Evolutionary conservation across 2,113 vertebrate species (phyloP).

Genomic region (Varanus komodoensis): DNA sequence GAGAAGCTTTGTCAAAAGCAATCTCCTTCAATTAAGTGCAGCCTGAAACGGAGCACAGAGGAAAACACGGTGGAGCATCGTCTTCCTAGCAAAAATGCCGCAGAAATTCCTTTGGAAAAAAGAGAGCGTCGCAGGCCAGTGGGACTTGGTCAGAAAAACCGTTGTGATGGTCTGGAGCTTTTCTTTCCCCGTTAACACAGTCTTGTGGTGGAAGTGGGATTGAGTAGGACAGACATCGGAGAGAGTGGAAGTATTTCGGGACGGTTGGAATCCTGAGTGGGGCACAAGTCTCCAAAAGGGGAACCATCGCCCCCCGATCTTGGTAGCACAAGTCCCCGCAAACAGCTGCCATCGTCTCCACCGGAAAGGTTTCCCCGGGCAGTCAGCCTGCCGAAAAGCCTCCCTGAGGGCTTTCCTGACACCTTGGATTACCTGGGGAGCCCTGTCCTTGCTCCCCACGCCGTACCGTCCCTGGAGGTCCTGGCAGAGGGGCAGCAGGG

Average conservation of each 20-base stretch:
- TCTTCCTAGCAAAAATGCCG: neutral
- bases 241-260: neutral
- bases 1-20: neutral
- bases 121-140: neutral
- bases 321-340: neutral
- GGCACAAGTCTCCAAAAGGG: neutral
- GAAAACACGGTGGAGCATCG: neutral
- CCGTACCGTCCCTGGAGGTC: too few species aligned
- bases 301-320: neutral
- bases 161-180: neutral
- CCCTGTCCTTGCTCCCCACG: too few species aligned
- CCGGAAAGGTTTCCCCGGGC: too few species aligned
- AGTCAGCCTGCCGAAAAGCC: too few species aligned
- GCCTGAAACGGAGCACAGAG: neutral
- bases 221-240: neutral
- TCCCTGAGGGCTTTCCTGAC: too few species aligned
- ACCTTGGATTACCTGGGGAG: too few species aligned
- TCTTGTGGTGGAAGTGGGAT: neutral
- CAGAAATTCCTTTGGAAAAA: neutral
- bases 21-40: constrained; percentile 1
- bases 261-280: neutral
- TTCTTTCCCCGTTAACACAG: neutral
- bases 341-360: neutral
- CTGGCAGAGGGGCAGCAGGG: too few species aligned
- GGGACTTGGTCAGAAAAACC: neutral